Base-by-base conservation (phyloP, 2,113 vertebrate species). In the Chaenocephalus aceratus region DNA sequence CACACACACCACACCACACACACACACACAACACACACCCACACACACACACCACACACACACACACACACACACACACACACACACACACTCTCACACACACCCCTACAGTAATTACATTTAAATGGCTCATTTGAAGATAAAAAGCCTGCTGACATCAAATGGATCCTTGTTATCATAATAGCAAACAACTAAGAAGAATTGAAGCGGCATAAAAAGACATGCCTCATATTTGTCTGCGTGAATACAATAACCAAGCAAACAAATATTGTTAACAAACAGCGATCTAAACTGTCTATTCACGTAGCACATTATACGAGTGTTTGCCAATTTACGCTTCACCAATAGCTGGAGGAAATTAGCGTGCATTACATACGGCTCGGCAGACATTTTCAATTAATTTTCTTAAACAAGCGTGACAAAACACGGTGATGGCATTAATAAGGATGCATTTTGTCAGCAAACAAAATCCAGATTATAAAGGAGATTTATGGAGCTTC, bases 121-220 rank as follows among this genome's bases (percentile, higher is more conserved):
- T 92, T 94, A 92, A 93, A 93, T 90, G 87, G 83, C 85, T 94
- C 91, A 91, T 94, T 93, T 94, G 89, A 92, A 90, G 88, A 90
- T 90, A 91, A 92, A 92, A 89, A 83, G 72, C 82, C 70, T 74
- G 79, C 86, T 85, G 88, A 92, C 89, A 91, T 90, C 89, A 89
- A 91, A 89, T 88, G 88, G 77, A 86, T 90, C 87, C 86, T 90
- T 74, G 75, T 91, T 90, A 90, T 90, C 85, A 88, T 87, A 93
- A 93, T 80, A 86, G 82, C 84, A 82, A 88, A 87, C 90, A 88
- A 89, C 85, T 90, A 85, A 91, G 71, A 84, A 90, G 80, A 89
- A 91, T 90, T 77, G 86, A 87, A 86, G 80, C 82, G 18, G 79
- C 82, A 67, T 83, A 70, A 92, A 91, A 84, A 88, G 80, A 85